Evolutionary conservation across 2,113 vertebrate genomes (phyloP), one percentile per base, ranked within the genome.

Genomic region (Myotis davidii): DNA sequence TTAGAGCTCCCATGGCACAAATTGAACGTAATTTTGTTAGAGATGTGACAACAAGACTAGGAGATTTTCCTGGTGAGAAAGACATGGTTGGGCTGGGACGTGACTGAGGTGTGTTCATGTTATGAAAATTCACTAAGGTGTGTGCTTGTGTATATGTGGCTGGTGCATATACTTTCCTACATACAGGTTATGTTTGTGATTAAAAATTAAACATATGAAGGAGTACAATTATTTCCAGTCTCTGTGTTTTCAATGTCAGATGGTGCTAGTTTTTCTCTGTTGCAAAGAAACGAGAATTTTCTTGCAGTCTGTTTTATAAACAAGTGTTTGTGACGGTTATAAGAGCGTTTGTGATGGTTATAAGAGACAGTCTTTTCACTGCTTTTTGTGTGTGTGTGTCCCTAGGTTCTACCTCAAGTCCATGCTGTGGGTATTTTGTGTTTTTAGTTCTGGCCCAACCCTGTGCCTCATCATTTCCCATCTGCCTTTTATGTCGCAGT

Each of bases 231-330:
- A 73, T 48, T 59, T 82, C 39, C 78, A 65, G 25, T 72, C 37
- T 48, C 8, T 59, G 6, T 79, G 42, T 52, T 81, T 84, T 48
- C 61, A 69, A 79, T 67, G 42, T 54, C 13, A 42, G 74, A n/a
- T 76, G 16, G 56, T 48, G 77, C 39, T 85, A 23, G 9, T 3
- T 91, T 85, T 85, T 65, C 69, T 76, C 37, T 90, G 37, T 29
- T 48, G 32, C 48, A 96, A 87, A 94, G 48, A 76, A 94, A 25
- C 17, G 21, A 86, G 9, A 13, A 34, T 42, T 67, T 95, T 70
- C 21, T 73, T 48, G 13, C 77, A 70, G 52, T 59, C 14, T 37
- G 11, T 70, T 61, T 91, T 79, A 70, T 50, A 90, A 83, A 61
- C 39, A 59, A 23, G 50, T 81, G 85, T 85, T 81, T 85, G 72